Evolutionary conservation across 2,113 vertebrate species (phyloP).

Genomic region (Euleptes europaea): DNA sequence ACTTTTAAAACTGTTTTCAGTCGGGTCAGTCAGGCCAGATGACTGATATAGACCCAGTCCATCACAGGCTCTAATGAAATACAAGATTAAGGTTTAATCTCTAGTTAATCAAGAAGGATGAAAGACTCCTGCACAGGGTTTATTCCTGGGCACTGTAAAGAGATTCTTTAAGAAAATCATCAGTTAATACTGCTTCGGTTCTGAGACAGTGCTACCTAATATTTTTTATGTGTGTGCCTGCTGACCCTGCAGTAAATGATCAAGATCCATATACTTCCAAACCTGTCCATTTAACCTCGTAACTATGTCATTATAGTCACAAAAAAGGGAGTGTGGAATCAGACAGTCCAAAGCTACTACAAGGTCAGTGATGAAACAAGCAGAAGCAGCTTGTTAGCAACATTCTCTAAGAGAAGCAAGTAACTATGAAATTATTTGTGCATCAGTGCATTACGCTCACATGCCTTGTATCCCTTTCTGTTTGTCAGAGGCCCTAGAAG

Average conservation of each 20-base stretch:
- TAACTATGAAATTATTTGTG: constrained; percentile 30
- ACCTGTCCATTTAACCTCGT: constrained; percentile 31
- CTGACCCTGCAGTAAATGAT: not conserved
- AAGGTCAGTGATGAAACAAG: constrained; percentile 43
- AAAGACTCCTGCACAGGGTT: not conserved
- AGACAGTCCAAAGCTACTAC: constrained; percentile 13
- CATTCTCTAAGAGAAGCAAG: constrained; percentile 25
- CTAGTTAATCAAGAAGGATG: not conserved
- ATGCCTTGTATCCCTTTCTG: not conserved
- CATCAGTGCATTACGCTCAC: not conserved
- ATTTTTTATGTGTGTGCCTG: not conserved
- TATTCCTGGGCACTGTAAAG: constrained; percentile 1
- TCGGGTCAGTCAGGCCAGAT: not conserved
- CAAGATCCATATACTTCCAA: not conserved
- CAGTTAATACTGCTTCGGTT: not conserved
- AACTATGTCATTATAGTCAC: constrained; percentile 6
- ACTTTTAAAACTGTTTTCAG: not conserved
- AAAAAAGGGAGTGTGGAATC: not conserved
- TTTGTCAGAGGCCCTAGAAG: constrained; percentile 32
- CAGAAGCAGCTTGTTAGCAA: constrained; percentile 36
- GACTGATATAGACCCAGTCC: not conserved
- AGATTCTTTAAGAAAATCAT: constrained; percentile 2
- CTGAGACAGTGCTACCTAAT: not conserved
- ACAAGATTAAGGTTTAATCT: fast-evolving
- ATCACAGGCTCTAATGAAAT: not conserved